phyloP scores from a whole-genome alignment of 2,888 invertebrate species.

The Trachelus iudaicus region DNA sequence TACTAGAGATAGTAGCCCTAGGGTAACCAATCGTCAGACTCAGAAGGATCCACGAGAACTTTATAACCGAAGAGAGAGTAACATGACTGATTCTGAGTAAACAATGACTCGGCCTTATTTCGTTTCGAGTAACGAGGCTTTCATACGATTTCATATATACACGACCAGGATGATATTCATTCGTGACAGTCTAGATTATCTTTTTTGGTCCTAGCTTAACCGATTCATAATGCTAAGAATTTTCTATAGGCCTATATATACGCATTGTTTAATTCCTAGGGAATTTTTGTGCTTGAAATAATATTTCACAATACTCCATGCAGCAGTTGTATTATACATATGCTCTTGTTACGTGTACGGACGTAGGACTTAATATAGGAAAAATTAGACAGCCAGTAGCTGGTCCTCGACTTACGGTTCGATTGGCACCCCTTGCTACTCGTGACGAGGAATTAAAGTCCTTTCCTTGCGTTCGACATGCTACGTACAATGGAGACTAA shows the following conservation, averaged over 20 bases:
- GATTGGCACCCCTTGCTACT: constrained; percentile 41
- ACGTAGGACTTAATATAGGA: constrained; percentile 46
- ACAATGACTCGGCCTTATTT: neutral
- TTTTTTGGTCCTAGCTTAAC: neutral
- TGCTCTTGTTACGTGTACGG: constrained; percentile 2
- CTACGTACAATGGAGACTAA: constrained; percentile 10
- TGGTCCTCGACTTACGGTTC: constrained; percentile 51
- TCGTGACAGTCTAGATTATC: neutral
- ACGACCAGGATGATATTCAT: neutral
- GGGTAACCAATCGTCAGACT: neutral
- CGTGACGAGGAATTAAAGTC: constrained; percentile 30
- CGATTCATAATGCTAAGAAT: neutral
- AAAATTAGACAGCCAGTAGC: constrained; percentile 52
- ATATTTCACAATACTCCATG: neutral
- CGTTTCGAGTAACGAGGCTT: neutral
- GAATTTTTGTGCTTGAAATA: neutral
- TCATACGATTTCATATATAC: neutral
- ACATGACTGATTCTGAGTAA: neutral
- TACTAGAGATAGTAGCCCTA: neutral
- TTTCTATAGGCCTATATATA: neutral
- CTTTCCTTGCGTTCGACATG: constrained; percentile 38
- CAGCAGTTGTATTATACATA: neutral
- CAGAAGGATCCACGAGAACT: neutral
- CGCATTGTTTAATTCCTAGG: neutral
- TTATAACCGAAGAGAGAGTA: neutral